Percentiles rank a stretch among this genome's conserved stretches.
Conservation (phyloP, 1,140 invertebrate species). For the Sinella curviseta region DNA sequence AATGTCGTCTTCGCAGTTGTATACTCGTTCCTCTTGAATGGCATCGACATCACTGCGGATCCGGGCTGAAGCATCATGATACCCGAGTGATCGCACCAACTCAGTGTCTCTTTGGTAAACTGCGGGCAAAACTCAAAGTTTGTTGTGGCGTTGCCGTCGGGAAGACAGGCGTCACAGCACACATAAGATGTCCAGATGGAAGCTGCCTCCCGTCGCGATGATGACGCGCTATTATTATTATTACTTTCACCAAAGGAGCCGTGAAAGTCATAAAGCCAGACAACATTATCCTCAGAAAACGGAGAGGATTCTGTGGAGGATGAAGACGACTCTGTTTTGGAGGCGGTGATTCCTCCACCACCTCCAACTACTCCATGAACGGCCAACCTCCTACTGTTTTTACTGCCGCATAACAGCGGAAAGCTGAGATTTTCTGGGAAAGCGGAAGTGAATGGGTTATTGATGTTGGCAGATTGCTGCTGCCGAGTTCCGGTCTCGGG, state of each 20-base stretch:
- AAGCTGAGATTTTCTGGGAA: conserved; percentile 40
- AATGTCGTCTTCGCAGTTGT: background rate
- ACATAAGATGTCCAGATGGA: conserved; percentile 49
- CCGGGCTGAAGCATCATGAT: conserved; percentile 9
- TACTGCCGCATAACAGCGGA: conserved; percentile 39
- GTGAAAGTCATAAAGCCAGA: conserved; percentile 45
- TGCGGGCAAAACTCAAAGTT: conserved; percentile 46
- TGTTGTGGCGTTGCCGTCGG: conserved; percentile 38
- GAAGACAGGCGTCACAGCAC: conserved; percentile 48
- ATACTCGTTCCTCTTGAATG: background rate
- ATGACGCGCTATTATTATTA: conserved; percentile 20
- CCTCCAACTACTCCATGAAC: conserved; percentile 2
- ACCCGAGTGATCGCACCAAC: conserved; percentile 41
- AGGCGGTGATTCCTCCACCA: background rate
- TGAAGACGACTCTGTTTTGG: background rate
- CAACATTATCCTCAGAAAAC: conserved; percentile 38
- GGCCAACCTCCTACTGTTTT: conserved; percentile 36
- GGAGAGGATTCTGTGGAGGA: too few species aligned
- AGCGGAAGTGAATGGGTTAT: conserved; percentile 20
- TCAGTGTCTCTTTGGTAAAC: conserved; percentile 36
- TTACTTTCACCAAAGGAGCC: too few species aligned
- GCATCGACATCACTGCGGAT: background rate
- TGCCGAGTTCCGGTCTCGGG: too few species aligned
- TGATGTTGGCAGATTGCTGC: too few species aligned
- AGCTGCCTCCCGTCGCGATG: conserved; percentile 22